Evolutionary conservation across 2,888 invertebrate species (phyloP).

Genomic region (Epinotia ramella): DNA sequence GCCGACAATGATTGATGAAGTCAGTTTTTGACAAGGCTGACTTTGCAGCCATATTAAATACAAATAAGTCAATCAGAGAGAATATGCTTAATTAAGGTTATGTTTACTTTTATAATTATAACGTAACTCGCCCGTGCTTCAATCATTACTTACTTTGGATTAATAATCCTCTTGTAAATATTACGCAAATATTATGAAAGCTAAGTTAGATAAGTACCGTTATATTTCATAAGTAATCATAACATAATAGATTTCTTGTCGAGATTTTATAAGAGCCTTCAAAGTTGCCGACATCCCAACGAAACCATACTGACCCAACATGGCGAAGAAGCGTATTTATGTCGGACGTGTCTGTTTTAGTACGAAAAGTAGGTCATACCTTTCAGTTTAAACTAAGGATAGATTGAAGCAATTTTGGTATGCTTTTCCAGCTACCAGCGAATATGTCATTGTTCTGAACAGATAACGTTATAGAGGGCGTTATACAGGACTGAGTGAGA

Average conservation of each 20-base stretch:
- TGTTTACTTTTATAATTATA: neutral
- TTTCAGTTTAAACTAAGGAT: neutral
- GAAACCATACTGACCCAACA: neutral
- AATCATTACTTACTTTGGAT: neutral
- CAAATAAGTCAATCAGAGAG: slow-evolving; percentile 11
- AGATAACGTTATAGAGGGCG: too few species aligned
- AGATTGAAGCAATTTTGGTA: neutral
- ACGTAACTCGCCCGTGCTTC: neutral
- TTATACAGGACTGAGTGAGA: too few species aligned
- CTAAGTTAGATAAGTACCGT: neutral
- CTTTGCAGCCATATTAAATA: slow-evolving; percentile 3
- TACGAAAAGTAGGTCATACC: neutral
- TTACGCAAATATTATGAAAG: neutral
- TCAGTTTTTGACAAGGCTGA: slow-evolving; percentile 19
- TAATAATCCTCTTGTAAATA: neutral
- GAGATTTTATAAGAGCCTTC: neutral
- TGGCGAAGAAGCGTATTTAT: neutral
- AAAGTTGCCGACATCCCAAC: slow-evolving; percentile 21
- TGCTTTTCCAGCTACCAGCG: too few species aligned
- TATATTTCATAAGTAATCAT: neutral
- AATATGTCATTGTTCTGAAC: too few species aligned
- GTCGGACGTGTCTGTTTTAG: neutral
- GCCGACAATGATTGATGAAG: slow-evolving; percentile 37
- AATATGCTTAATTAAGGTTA: neutral
- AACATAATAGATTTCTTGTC: neutral